Conservation (phyloP, 2,797 vertebrate genomes). For the Hippocampus kuda region DNA sequence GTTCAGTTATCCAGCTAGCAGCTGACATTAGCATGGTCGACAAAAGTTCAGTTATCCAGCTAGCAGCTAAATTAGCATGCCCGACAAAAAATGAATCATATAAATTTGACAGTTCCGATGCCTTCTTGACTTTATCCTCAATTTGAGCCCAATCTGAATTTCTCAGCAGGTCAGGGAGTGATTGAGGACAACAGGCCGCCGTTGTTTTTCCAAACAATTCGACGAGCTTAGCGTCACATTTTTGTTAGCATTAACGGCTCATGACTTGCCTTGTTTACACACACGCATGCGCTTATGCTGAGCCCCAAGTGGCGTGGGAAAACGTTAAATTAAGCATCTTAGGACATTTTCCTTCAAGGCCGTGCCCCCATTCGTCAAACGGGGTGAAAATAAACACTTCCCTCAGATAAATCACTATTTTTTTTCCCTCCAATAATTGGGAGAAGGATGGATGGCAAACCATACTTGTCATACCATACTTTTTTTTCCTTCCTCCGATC, state of each 20-base stretch:
- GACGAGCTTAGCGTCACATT: neutral
- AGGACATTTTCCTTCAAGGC: neutral
- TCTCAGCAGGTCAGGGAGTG: neutral
- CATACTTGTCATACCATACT: too few relatives aligned
- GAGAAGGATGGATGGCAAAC: neutral
- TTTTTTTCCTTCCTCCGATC: too few relatives aligned
- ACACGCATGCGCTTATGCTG: neutral
- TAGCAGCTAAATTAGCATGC: too few relatives aligned
- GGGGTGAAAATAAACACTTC: neutral
- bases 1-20: too few relatives aligned
- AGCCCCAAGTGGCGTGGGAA: neutral
- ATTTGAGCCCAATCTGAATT: neutral
- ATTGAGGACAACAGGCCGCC: neutral
- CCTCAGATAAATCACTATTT: neutral
- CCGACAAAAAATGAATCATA: too few relatives aligned
- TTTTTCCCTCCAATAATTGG: neutral
- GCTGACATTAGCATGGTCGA: too few relatives aligned
- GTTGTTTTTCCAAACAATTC: neutral
- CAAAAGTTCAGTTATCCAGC: too few relatives aligned
- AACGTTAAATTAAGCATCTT: neutral
- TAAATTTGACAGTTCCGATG: too few relatives aligned
- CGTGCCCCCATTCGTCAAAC: neutral
- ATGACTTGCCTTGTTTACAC: neutral
- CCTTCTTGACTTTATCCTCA: too few relatives aligned
- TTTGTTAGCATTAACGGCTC: neutral